A percentile compares a stretch with the other conserved stretches of the same genome.
Conservation (phyloP, 2,888 invertebrate genomes). For the Pasiphila rectangulata region DNA sequence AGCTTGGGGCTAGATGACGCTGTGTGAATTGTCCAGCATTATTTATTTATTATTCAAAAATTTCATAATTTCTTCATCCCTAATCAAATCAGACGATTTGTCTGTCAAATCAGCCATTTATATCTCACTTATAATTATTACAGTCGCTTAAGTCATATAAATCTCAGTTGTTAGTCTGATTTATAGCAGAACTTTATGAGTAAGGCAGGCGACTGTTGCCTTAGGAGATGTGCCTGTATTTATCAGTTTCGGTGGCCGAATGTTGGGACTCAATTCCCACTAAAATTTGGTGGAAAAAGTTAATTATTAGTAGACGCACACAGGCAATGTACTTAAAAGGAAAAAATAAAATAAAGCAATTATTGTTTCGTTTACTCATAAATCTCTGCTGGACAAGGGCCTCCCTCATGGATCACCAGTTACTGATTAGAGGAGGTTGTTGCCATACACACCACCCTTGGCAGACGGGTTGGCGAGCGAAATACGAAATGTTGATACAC, state of each 20-base stretch:
- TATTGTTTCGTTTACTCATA: too few relatives aligned
- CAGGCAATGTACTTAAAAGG: too few relatives aligned
- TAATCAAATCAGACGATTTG: conserved; percentile 2
- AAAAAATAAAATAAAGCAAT: too few relatives aligned
- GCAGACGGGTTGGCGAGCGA: too few relatives aligned
- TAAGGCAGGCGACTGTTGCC: conserved; percentile 12
- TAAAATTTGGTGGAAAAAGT: too few relatives aligned
- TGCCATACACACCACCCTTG: too few relatives aligned
- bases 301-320: too few relatives aligned
- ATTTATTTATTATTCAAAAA: not conserved
- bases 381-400: too few relatives aligned
- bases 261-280: not conserved
- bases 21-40: not conserved
- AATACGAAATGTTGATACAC: too few relatives aligned
- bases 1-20: too few relatives aligned
- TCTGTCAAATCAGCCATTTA: conserved; percentile 6
- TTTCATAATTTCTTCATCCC: not conserved
- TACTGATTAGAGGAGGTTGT: too few relatives aligned
- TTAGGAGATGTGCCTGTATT: conserved; percentile 1
- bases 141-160: conserved; percentile 53
- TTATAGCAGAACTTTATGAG: conserved; percentile 57
- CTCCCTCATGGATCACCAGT: too few relatives aligned
- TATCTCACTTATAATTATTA: conserved; percentile 3
- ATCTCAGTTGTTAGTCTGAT: conserved; percentile 60
- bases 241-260: not conserved